Conservation (phyloP, 1,140 invertebrate species). For the Phthorimaea operculella region DNA sequence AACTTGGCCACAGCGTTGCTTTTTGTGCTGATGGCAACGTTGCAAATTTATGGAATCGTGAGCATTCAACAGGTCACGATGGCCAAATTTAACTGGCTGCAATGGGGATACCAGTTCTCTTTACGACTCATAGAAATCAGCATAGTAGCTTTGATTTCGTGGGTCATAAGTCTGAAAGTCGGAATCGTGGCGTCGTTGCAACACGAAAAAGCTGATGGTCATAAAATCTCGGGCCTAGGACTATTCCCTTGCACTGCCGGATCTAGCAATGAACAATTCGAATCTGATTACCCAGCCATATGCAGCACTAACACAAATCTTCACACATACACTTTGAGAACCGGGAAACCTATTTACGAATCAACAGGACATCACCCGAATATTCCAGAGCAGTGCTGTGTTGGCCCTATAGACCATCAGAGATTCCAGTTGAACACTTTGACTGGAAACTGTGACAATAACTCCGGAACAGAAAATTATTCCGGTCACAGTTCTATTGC, state of each 20-base stretch:
- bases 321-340: conserved; percentile 82
- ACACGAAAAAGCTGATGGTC: conserved; percentile 70
- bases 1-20: conserved; percentile 86
- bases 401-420: conserved; percentile 48
- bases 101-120: conserved; percentile 90
- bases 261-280: conserved; percentile 81
- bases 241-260: conserved; percentile 81
- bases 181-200: conserved; percentile 62
- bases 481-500: conserved; percentile 66
- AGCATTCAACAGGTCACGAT: conserved; percentile 72
- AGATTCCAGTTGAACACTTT: conserved; percentile 59
- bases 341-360: conserved; percentile 81
- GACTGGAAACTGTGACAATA: conserved; percentile 65
- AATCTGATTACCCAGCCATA: conserved; percentile 83
- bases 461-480: conserved; percentile 67
- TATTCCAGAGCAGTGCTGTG: conserved; percentile 63
- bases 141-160: conserved; percentile 83
- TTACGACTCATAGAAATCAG: conserved; percentile 85
- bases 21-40: conserved; percentile 81
- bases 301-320: conserved; percentile 87
- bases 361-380: conserved; percentile 65
- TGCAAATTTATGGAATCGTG: conserved; percentile 87
- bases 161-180: conserved; percentile 80
- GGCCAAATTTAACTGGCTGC: conserved; percentile 78
- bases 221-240: conserved; percentile 76